Base-by-base conservation (phyloP, 2,113 vertebrate species). In the Butorides virescens region DNA sequence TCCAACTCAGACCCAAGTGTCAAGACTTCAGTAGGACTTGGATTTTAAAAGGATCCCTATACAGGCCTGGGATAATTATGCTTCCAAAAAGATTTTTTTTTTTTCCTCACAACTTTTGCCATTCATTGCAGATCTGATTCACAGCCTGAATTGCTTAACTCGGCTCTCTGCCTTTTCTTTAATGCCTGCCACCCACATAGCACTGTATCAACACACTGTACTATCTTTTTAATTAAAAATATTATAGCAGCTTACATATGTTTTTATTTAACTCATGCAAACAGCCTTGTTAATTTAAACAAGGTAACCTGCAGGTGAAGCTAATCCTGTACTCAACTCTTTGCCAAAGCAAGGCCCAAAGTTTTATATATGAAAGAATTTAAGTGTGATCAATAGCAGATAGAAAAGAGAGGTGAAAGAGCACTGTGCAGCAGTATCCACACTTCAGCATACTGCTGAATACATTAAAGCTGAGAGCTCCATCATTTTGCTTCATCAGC, bases 151-250 rank as follows among this genome's bases (percentile, higher is more conserved):
- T 15, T 70, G 39, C 32, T 53, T 86, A 70, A 71, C 32, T 90
- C 5, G 0, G 29, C 39, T 79, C 30, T 25, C 53, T 49, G 46
- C 22, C 46, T 87, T 58, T 70, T 49, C 39, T 93, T 89, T 76
- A 89, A 30, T 76, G 66, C 53, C 20, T 93, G 55, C 87, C 92
- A 97, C 92, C 73, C 95, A 91, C 91, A 73, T 11, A 82, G 66
- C 15, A 27, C n/a, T 30, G 11, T 75, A 91, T 87, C 86, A 84
- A 44, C 83, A 88, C 4, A 65, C 22, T 26, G n/a, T 15, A 25
- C 68, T 89, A 78, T 90, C 88, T 81, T 91, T 74, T 81, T 91
- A 91, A 94, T 94, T 92, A 71, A 91, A 92, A 91, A 65, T 84
- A 44, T 39, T 56, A 6, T 63, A 76, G 44, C 34, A 63, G 30